These are phyloP conservation scores for Pristionchus fissidentatus DNA, from an alignment of 2,888 invertebrate species.

Conservation along the genomic window DNA sequence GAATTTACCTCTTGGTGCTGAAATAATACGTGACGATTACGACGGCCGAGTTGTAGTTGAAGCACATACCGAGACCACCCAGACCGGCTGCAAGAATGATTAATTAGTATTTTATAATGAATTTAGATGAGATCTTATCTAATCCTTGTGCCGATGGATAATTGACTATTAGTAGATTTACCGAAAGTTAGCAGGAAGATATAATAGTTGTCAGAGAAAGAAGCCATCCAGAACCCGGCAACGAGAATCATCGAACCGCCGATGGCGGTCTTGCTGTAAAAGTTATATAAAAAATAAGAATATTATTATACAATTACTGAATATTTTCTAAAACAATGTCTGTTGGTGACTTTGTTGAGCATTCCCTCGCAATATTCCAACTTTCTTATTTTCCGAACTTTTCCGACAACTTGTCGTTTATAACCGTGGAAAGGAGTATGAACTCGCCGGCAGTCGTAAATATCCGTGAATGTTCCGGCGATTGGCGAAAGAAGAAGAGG, in stretches of 20 bases:
- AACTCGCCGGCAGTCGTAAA: constrained; percentile 56
- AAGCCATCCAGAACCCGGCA: neutral
- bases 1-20: constrained; percentile 77
- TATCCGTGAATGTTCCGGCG: constrained; percentile 57
- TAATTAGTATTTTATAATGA: neutral
- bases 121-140: neutral
- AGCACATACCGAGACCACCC: constrained; percentile 55
- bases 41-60: constrained; percentile 86
- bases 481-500: constrained; percentile 88
- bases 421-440: neutral
- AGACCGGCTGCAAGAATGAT: constrained; percentile 23
- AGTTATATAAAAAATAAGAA: no score
- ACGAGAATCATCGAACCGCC: neutral
- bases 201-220: neutral
- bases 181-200: neutral
- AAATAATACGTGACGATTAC: constrained; percentile 92
- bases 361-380: no score
- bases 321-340: no score
- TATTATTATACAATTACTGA: no score
- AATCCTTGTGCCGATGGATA: neutral
- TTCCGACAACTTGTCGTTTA: no score
- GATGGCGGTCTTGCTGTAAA: neutral
- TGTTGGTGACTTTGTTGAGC: no score
- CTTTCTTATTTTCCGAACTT: no score
- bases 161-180: neutral